phyloP scores from a whole-genome alignment of 2,888 invertebrate genomes.

The Tribolium freemani region DNA sequence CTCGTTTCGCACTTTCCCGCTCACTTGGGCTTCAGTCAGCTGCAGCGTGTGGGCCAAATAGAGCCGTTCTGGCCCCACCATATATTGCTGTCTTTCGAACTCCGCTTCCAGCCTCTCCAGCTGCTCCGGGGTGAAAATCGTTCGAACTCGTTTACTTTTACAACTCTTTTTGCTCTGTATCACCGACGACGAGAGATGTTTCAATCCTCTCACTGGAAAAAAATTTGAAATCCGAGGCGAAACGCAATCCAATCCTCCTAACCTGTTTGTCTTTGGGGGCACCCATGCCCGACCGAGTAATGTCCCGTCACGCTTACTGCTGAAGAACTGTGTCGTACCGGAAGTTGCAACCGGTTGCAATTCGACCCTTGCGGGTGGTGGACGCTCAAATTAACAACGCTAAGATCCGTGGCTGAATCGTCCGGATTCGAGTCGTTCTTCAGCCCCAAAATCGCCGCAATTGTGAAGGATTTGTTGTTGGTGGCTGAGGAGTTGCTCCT shows the following conservation, averaged over 20 bases:
- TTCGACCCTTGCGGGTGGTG: conserved; percentile 66
- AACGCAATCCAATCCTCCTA: conserved; percentile 4
- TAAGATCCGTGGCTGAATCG: conserved; percentile 57
- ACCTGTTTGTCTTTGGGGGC: conserved; percentile 48
- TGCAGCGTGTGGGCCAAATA: conserved; percentile 91
- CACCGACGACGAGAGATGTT: conserved; percentile 58
- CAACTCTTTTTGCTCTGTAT: conserved; percentile 68
- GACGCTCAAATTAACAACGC: conserved; percentile 72
- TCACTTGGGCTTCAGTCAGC: conserved; percentile 90
- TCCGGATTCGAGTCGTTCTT: conserved; percentile 65
- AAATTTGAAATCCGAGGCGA: conserved; percentile 16
- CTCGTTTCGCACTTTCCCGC: not conserved
- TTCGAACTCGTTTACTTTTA: conserved; percentile 90
- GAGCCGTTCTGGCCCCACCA: conserved; percentile 96
- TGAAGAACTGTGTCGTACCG: conserved; percentile 59
- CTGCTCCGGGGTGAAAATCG: conserved; percentile 97
- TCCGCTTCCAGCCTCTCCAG: conserved; percentile 93
- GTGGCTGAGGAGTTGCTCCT: conserved; percentile 60
- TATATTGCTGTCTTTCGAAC: conserved; percentile 96
- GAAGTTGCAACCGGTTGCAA: conserved; percentile 64
- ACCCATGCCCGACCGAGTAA: conserved; percentile 55
- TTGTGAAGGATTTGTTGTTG: conserved; percentile 79
- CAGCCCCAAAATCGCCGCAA: conserved; percentile 88
- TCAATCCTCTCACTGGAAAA: conserved; percentile 60
- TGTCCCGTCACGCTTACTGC: conserved; percentile 55